Base-by-base conservation (phyloP, 2,888 invertebrate genomes). In the Pachydiplax longipennis region DNA sequence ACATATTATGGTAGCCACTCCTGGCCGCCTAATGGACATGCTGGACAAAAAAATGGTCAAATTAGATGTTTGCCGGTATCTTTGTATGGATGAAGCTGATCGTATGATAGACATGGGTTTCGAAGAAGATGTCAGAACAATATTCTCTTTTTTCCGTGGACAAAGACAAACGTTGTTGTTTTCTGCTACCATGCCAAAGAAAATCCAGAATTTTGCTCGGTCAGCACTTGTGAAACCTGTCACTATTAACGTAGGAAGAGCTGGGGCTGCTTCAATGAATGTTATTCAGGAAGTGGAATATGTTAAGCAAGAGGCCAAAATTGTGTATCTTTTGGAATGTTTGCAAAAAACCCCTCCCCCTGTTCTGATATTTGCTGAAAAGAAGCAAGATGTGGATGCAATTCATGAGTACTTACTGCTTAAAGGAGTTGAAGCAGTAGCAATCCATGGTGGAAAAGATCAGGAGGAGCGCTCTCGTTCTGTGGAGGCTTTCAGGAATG, bases 101-200 rank as follows among this genome's bases (percentile, higher is more conserved):
- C 95, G 99, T 18, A 99, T 99, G 99, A 98, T 99, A 92, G 99
- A 99, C 94, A 98, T 99, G 98, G 99, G 99, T 0, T 99, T 99
- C 94, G 99, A 99, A 94, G 99, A 99, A 93, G 99, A 99, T 93
- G 98, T 99, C 53, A 95, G 99, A 91, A 99, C 99, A 0, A 99
- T 99, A 92, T 99, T 99, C 95, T 99, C 99, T 0, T 99, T 98
- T 94, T 99, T 99, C 94, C 92, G 97, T 96, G 98, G 98, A 0
- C 99, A 99, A 94, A 94, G 99, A 31, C 99, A 99, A 94, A 99
- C 99, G 0, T 94, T 99, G 31, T 95, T 99, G 0, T 99, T 99
- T 95, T 99, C 99, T 10, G 99, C 99, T 48, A 99, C 99, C 18
- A 99, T 99, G 99, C 99, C 99, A 0, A 98, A 98, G 94, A 99